Evolutionary conservation across 2,888 invertebrate species (phyloP), one percentile per base, ranked within the genome.

Genomic region (Dasysyrphus tricinctus): DNA sequence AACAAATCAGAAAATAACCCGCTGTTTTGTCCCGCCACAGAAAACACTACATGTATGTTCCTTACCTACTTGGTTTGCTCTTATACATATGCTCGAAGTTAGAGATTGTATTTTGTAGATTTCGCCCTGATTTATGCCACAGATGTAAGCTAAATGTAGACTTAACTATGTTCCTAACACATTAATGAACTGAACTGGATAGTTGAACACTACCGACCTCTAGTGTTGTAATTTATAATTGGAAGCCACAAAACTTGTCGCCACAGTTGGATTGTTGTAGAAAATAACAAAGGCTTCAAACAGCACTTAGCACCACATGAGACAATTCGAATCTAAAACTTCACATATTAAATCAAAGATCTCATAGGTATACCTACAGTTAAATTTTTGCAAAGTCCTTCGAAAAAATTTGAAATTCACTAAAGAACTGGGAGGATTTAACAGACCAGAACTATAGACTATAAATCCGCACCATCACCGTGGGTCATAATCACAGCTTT

Each of bases 71-170:
- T 16, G 6, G 7, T 42, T 49, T 59, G 47, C 47, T 65, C 59
- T 34, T 57, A 44, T 14, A 6, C 14, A n/a, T 44, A n/a, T 47
- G 67, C 59, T 9, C 29, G 3, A 24, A 37, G 19, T 5, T 42
- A 32, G 49, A 80, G 82, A 86, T 86, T 74, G 74, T 39, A 70
- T 78, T 86, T 65, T 44, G 49, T 78, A 59, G 86, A 86, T 86
- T 84, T 86, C 78, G 86, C 69, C 86, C 82, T 86, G 86, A 86
- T 86, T 86, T 81, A 86, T 86, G 86, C 78, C 82, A 82, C 78
- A 74, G 80, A 78, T 82, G 85, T 65, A 70, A 74, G 82, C 47
- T 73, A 72, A 86, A 86, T 86, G 82, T 75, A 82, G 74, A 75
- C 78, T 56, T 82, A 85, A 86, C 82, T 86, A 82, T 77, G 69